Base-by-base conservation (phyloP, 2,888 invertebrate genomes). In the Artemia sp. region DNA sequence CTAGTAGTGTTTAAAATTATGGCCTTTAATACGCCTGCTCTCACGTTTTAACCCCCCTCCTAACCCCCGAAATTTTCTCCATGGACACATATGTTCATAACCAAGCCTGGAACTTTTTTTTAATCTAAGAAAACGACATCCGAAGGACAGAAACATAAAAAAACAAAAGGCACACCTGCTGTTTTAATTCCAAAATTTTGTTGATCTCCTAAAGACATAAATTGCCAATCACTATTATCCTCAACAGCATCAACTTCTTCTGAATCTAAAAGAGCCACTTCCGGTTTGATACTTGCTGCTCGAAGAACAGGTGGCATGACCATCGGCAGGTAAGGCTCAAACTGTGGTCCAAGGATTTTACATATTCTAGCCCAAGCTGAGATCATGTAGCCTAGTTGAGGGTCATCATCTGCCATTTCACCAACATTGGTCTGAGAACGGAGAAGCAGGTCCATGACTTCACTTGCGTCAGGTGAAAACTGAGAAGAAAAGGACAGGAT, bases 361-460 rank as follows among this genome's bases (percentile, higher is more conserved):
- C 98, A 99, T 80, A 98, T 95, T 74, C 98, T 85, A 0, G 97
- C 94, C 98, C 98, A 99, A 1, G 97, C 96, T 0, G 95, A 93
- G 74, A 99, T 97, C 78, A 98, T 86, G 80, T 95, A 98, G 12
- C 93, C 92, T 50, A 95, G 90, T 80, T 95, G 95, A 2, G 95
- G 95, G 80, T 97, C 96, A 77, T 97, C 96, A 72, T 93, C 93
- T 0, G 92, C 87, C 73, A 94, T 79, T 67, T 79, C 77, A 38
- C 87, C 86, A 73, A 86, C 87, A 75, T 90, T 90, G 9, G 88
- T 85, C 78, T 95, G 93, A 0, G 92, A 91, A 79, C 91, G 90
- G 73, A 97, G 78, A 70, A 97, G 81, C 81, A 96, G 84, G 75
- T 93, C 89, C 96, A 97, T 97, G 14, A 97, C 89, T 78, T 94